Conservation (phyloP, 1,140 invertebrate species). For the Drosophila ironensis region DNA sequence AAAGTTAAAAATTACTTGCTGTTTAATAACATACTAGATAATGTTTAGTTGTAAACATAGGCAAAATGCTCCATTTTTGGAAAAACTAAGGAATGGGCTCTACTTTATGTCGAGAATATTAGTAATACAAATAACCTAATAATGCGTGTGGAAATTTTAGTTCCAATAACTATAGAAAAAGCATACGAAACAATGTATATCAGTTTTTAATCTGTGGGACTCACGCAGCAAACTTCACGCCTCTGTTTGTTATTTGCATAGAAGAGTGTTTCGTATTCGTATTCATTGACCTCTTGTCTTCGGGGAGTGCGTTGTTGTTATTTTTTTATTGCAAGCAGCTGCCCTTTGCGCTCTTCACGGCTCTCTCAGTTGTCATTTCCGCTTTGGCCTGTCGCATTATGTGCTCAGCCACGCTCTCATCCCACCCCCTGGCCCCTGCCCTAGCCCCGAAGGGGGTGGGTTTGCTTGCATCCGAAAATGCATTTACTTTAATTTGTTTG, state of each 20-base stretch:
- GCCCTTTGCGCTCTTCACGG: constrained; percentile 9
- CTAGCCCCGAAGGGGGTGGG: constrained; percentile 33
- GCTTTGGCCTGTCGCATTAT: constrained; percentile 33
- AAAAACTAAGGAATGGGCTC: too few relatives aligned
- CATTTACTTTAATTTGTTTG: constrained; percentile 61
- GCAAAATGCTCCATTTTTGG: too few relatives aligned
- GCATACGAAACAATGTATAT: too few relatives aligned
- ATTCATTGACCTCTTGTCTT: constrained; percentile 5
- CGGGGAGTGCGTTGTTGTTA: constrained; percentile 54
- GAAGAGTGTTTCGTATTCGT: constrained; percentile 18
- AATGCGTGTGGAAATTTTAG: too few relatives aligned
- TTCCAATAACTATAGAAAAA: not conserved
- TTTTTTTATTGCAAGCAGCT: constrained; percentile 54
- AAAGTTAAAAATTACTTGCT: not conserved
- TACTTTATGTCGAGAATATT: too few relatives aligned
- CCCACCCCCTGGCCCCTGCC: not conserved
- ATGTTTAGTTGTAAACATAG: too few relatives aligned
- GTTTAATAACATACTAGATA: too few relatives aligned
- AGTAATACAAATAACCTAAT: too few relatives aligned
- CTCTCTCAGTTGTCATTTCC: constrained; percentile 55
- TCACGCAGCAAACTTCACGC: too few relatives aligned
- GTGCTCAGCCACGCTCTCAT: constrained; percentile 1
- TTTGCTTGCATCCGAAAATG: constrained; percentile 29
- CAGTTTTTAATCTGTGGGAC: too few relatives aligned
- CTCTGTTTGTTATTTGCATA: too few relatives aligned